Evolutionary conservation across 2,113 vertebrate species (phyloP), one percentile per base, ranked within the genome.

Genomic region (Ceyx cyanopectus): DNA sequence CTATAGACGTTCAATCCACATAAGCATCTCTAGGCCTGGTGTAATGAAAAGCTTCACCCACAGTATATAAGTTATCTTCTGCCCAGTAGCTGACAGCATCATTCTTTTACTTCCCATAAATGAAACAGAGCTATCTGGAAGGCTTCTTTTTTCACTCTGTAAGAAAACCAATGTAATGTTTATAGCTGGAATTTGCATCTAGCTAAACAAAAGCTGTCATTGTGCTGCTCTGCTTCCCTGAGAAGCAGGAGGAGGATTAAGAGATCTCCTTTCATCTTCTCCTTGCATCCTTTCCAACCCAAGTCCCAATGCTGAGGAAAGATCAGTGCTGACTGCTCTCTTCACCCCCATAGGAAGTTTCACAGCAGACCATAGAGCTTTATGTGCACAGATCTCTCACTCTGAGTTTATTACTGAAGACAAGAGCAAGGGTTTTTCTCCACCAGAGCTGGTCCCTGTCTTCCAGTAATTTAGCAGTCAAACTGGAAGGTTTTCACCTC

Each of bases 1-100:
- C 21, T 56, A 23, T 73, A 50, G 51, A 73, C 68, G 14, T 72
- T 77, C 75, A 73, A 81, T 63, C 32, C 14, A 19, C 45, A 22
- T 51, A 78, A 84, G 30, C 21, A 56, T 86, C 78, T 90, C 62
- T 68, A 89, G 75, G 46, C 24, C 53, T 41, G 10, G 62, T 77
- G 68, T 75, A 93, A 81, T 65, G 24, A 92, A 96, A 92, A 69
- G 66, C 82, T 92, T 93, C 32, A 32, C 30, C 75, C 18, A 80
- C 57, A 80, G 22, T 23, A 65, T 41, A 85, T 94, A 89, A 93
- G 93, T 89, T 73, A 56, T 68, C 60, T 85, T 79, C 50, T 74
- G 70, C 58, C 24, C 45, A 68, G 67, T 34, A 95, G 88, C 73
- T 81, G 50, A 81, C 77, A 85, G 43, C 29, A 77, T 85, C n/a